Conservation (phyloP, 2,888 invertebrate genomes). For the Dynastes hyllus region DNA sequence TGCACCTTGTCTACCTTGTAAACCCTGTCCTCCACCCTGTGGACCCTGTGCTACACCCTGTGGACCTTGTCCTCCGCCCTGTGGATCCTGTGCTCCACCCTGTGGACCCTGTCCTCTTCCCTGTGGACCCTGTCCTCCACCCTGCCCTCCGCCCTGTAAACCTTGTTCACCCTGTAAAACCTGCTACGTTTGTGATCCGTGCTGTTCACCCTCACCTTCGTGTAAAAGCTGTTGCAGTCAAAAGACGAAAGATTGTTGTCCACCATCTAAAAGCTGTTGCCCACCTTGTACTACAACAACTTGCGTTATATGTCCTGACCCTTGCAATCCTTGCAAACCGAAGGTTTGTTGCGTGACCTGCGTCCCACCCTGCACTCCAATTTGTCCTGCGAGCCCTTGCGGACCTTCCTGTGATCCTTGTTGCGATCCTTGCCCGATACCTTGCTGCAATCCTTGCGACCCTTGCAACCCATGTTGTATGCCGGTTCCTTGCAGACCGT, state of each 20-base stretch:
- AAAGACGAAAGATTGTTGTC: slow-evolving; percentile 29
- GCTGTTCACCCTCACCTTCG: slow-evolving; percentile 31
- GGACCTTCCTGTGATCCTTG: slow-evolving; percentile 51
- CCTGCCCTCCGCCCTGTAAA: slow-evolving; percentile 45
- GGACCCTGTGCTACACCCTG: slow-evolving; percentile 38
- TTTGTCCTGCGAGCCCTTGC: slow-evolving; percentile 45
- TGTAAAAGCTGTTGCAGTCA: slow-evolving; percentile 45
- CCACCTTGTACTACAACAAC: slow-evolving; percentile 46
- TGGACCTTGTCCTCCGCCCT: slow-evolving; percentile 24
- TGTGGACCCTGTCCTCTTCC: slow-evolving; percentile 35
- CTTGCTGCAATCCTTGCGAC: slow-evolving; percentile 52
- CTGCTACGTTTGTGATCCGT: slow-evolving; percentile 18
- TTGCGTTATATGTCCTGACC: slow-evolving; percentile 41
- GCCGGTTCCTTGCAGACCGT: slow-evolving; percentile 56
- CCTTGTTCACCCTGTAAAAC: slow-evolving; percentile 16
- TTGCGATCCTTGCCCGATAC: slow-evolving; percentile 46
- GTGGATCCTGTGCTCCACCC: no score
- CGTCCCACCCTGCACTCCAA: slow-evolving; percentile 10
- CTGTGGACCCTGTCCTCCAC: not conserved
- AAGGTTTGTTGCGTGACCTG: slow-evolving; percentile 45
- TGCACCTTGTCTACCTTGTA: slow-evolving; percentile 42
- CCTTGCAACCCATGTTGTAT: slow-evolving; percentile 56
- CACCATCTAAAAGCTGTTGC: slow-evolving; percentile 11
- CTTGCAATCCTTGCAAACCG: slow-evolving; percentile 54
- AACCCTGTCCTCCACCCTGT: slow-evolving; percentile 28